These are phyloP conservation scores for Spongilla lacustris DNA, from an alignment of 37 sponge, comb jelly and placozoan species.

Conservation along the genomic window DNA sequence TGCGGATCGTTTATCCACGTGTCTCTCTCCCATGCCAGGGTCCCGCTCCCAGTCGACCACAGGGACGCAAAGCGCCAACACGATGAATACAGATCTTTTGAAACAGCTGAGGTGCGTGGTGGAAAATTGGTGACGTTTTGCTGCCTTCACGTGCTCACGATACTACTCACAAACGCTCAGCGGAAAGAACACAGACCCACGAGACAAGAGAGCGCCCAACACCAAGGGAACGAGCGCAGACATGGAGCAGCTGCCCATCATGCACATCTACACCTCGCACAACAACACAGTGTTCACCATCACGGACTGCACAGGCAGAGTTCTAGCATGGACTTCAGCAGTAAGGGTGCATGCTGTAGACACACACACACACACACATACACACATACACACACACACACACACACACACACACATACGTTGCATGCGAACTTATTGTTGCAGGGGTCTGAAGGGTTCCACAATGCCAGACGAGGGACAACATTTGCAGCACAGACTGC, in stretches of 20 bases:
- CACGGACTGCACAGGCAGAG: conserved; percentile 63
- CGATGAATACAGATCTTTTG: not conserved
- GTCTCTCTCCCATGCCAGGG: not conserved
- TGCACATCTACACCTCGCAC: conserved; percentile 69
- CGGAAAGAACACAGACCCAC: conserved; percentile 12
- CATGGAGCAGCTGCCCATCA: conserved; percentile 63
- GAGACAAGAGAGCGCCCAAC: conserved; percentile 7
- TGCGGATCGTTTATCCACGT: not conserved
- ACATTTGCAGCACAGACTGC: conserved; percentile 84
- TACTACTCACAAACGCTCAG: not conserved
- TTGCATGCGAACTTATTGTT: not conserved
- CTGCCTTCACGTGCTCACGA: not conserved
- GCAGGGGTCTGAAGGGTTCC: conserved; percentile 77
- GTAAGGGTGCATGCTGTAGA: conserved; percentile 42
- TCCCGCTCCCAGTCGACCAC: not conserved
- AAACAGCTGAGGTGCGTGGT: not conserved
- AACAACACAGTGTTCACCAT: conserved; percentile 87
- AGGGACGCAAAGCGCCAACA: not conserved
- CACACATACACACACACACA: not conserved
- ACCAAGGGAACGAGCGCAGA: not conserved
- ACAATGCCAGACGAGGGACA: conserved; percentile 74
- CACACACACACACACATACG: not conserved
- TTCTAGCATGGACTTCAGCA: conserved; percentile 78
- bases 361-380: not conserved
- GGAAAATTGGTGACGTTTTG: not conserved